phyloP scores from a whole-genome alignment of 30 jellyfish, hydroid and myxozoan genomes.

The Clytia hemisphaerica region DNA sequence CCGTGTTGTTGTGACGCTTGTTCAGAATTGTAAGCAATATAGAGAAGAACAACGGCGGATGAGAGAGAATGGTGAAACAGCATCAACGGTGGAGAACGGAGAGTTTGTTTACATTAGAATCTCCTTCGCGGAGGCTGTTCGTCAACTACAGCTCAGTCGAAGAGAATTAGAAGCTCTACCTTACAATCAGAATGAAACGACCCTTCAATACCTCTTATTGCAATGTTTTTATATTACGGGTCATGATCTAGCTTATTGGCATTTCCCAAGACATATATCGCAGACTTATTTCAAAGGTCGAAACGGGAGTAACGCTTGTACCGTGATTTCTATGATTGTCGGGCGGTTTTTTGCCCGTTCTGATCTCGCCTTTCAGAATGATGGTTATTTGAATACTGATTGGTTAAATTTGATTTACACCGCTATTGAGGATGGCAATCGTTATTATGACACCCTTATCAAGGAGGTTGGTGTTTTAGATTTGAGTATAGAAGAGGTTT shows the following conservation, averaged over 20 bases:
- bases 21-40: not conserved
- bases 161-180: not conserved
- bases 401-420: slow-evolving; percentile 75
- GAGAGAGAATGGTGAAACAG: slow-evolving; percentile 11
- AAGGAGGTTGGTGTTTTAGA: slow-evolving; percentile 86
- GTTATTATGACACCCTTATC: slow-evolving; percentile 59
- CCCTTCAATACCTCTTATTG: slow-evolving; percentile 15
- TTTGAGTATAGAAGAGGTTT: slow-evolving; percentile 91
- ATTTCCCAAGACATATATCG: slow-evolving; percentile 70
- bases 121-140: slow-evolving; percentile 45
- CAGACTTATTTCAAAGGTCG: slow-evolving; percentile 96
- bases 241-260: slow-evolving; percentile 66
- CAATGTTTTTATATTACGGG: slow-evolving; percentile 60
- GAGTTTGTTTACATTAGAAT: slow-evolving; percentile 34
- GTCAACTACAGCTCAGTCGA: slow-evolving; percentile 28
- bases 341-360: slow-evolving; percentile 95
- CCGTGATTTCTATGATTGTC: slow-evolving; percentile 71
- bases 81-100: slow-evolving; percentile 1
- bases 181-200: slow-evolving; percentile 19
- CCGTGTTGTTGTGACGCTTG: not conserved
- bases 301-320: slow-evolving; percentile 98
- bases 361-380: slow-evolving; percentile 46
- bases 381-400: slow-evolving; percentile 55
- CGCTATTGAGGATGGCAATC: slow-evolving; percentile 83
- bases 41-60: not conserved